These are phyloP conservation scores for Cotesia chilonis DNA, from an alignment of 1,140 invertebrate species.

Conservation along the genomic window DNA sequence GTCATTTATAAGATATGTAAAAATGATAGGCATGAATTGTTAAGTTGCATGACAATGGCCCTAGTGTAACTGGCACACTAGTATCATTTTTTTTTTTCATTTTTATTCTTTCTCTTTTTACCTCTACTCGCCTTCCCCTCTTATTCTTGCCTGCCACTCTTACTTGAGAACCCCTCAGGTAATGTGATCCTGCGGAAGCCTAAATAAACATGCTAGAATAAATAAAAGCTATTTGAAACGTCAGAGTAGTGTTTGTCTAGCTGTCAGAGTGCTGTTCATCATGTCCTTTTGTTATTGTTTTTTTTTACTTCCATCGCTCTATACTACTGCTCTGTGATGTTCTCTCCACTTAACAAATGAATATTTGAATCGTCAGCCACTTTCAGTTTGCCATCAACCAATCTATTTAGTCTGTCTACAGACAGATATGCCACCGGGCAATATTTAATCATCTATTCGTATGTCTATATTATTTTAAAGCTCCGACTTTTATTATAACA, in stretches of 20 bases:
- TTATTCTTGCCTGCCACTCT: constrained; percentile 13
- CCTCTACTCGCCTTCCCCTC: constrained; percentile 1
- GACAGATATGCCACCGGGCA: too few relatives aligned
- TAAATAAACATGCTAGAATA: constrained; percentile 62
- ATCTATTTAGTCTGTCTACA: too few relatives aligned
- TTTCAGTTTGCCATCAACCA: not conserved
- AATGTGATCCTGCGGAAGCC: constrained; percentile 56
- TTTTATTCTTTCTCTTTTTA: not conserved
- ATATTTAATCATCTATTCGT: too few relatives aligned
- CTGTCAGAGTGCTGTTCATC: constrained; percentile 48
- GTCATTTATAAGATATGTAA: not conserved
- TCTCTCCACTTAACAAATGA: constrained; percentile 26
- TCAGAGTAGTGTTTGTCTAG: constrained; percentile 57
- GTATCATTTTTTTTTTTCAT: not conserved
- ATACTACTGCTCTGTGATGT: too few relatives aligned
- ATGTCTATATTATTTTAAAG: too few relatives aligned
- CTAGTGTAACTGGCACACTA: constrained; percentile 35
- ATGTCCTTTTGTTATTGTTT: constrained; percentile 17
- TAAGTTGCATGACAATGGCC: constrained; percentile 49
- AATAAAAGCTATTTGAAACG: constrained; percentile 62
- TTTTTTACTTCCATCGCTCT: too few relatives aligned
- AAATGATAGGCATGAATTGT: constrained; percentile 23
- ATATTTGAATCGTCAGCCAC: constrained; percentile 11
- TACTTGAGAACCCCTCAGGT: constrained; percentile 45
- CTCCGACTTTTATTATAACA: too few relatives aligned